Conservation (phyloP, 2,113 vertebrate species). For the Ageneiosus marmoratus region DNA sequence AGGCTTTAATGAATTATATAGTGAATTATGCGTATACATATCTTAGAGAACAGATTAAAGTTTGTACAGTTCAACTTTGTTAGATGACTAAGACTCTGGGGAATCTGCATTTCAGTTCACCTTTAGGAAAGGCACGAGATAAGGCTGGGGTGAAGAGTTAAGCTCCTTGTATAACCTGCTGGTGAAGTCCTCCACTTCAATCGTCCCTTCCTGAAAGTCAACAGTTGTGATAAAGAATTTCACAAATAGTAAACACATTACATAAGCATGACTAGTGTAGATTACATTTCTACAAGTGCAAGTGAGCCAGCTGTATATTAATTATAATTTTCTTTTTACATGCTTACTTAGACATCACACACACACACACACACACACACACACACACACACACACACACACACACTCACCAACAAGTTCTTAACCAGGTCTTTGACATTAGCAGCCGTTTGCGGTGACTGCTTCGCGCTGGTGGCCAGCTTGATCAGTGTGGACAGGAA, state of each 20-base stretch:
- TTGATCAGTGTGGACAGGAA: constrained; percentile 97
- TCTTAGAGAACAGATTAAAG: background rate
- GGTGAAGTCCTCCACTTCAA: constrained; percentile 97
- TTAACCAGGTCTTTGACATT: constrained; percentile 94
- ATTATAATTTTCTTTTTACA: background rate
- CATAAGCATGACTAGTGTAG: background rate
- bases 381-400: background rate
- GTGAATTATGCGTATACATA: background rate
- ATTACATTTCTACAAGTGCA: background rate
- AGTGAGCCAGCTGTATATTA: background rate
- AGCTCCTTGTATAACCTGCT: constrained; percentile 95
- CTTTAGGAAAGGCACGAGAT: constrained; percentile 99
- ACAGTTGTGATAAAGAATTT: background rate
- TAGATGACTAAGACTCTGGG: background rate
- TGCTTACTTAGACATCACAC: background rate
- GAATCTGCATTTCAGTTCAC: constrained; percentile 64
- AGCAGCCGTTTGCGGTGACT: constrained; percentile 89
- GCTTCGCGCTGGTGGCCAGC: constrained; percentile 91
- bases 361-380: background rate
- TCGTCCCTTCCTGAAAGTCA: constrained; percentile 83
- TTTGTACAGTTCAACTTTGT: background rate
- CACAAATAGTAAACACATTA: background rate
- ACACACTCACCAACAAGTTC: constrained; percentile 87
- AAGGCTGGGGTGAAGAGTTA: constrained; percentile 96
- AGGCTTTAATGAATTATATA: background rate